A percentile compares a stretch with the other conserved stretches of the same genome.
phyloP scores from a whole-genome alignment of 1,140 invertebrate genomes.

The Ips typographus region DNA sequence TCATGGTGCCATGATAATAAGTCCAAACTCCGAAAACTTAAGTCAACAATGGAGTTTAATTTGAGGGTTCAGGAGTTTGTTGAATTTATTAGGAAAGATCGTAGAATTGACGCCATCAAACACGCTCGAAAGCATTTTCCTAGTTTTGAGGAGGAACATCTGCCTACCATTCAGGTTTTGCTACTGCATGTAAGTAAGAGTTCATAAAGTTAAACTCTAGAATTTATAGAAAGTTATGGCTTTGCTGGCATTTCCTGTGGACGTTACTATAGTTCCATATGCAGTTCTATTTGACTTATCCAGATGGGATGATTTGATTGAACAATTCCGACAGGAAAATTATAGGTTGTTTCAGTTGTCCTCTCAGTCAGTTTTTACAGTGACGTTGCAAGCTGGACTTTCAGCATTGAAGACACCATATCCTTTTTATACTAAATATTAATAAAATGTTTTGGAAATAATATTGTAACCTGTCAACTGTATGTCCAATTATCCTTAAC shows the following conservation, averaged over 20 bases:
- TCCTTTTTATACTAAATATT: constrained; percentile 51
- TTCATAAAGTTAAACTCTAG: not conserved
- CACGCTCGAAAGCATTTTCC: constrained; percentile 94
- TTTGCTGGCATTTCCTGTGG: constrained; percentile 84
- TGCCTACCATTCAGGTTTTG: constrained; percentile 74
- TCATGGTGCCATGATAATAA: constrained; percentile 97
- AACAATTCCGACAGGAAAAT: constrained; percentile 92
- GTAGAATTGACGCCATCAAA: constrained; percentile 86
- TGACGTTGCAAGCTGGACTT: constrained; percentile 87
- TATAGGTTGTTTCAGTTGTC: constrained; percentile 92
- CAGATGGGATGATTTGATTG: constrained; percentile 81
- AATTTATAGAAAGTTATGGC: constrained; percentile 78
- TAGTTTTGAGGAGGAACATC: constrained; percentile 80
- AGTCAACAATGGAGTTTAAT: constrained; percentile 89
- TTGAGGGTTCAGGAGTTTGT: constrained; percentile 91
- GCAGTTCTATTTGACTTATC: constrained; percentile 56
- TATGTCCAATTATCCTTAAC: constrained; percentile 41
- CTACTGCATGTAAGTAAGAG: constrained; percentile 3
- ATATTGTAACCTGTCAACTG: constrained; percentile 6
- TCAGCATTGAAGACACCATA: constrained; percentile 93
- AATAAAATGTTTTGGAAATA: not conserved
- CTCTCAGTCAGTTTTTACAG: constrained; percentile 87
- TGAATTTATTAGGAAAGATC: constrained; percentile 84
- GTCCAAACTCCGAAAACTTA: constrained; percentile 91
- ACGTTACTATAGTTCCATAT: constrained; percentile 65